Conservation (phyloP, 2,888 invertebrate genomes). For the Melipona beecheii region DNA sequence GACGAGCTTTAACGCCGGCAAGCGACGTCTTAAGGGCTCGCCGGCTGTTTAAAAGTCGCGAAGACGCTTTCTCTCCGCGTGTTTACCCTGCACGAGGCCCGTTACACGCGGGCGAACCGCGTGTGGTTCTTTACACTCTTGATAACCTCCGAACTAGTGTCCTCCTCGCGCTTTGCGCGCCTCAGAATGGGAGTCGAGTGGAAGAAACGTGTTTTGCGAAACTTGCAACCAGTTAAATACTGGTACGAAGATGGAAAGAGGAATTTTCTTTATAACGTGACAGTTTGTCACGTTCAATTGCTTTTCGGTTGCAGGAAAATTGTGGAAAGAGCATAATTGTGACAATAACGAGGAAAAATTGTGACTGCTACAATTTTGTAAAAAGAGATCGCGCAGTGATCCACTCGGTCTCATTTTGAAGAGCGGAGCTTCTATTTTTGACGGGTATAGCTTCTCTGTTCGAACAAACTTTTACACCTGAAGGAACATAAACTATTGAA, state of each 20-base stretch:
- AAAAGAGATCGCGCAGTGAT: too few species aligned
- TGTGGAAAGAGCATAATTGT: too few species aligned
- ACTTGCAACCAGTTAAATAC: background rate
- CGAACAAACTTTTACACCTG: too few species aligned
- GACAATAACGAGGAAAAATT: too few species aligned
- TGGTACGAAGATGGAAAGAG: background rate
- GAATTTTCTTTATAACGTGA: background rate
- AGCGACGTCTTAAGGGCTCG: constrained; percentile 19
- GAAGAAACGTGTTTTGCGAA: background rate
- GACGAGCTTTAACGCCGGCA: constrained; percentile 16
- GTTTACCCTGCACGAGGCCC: background rate
- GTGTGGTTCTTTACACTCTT: background rate
- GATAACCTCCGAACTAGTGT: background rate
- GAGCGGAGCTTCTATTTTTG: too few species aligned
- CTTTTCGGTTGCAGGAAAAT: too few species aligned
- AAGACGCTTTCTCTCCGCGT: background rate
- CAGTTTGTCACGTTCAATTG: too few species aligned
- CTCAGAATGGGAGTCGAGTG: background rate
- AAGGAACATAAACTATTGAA: too few species aligned
- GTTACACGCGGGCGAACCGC: background rate
- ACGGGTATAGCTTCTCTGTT: too few species aligned
- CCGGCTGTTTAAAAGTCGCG: constrained; percentile 13
- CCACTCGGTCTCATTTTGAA: too few species aligned
- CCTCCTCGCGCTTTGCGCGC: background rate
- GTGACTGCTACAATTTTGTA: too few species aligned